Percentiles rank a stretch among this genome's conserved stretches.
Evolutionary conservation across 2,888 invertebrate species (phyloP).

Genomic region (Hedya salicella): DNA sequence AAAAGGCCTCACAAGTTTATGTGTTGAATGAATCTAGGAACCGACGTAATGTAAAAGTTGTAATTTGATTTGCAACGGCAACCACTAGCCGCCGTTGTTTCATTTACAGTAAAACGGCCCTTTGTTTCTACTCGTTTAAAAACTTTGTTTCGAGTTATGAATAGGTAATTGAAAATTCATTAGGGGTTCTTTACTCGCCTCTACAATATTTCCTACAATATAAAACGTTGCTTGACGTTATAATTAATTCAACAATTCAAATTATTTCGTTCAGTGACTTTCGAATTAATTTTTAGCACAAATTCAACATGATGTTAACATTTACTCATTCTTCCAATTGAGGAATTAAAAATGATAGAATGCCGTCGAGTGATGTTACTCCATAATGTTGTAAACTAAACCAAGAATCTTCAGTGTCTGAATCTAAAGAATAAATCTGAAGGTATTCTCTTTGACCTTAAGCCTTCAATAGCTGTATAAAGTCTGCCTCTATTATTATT

Average conservation of each 20-base stretch:
- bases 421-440: background rate
- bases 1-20: conserved; percentile 76
- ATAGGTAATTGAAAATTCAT: conserved; percentile 61
- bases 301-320: background rate
- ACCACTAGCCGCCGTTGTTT: conserved; percentile 67
- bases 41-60: conserved; percentile 73
- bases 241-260: conserved; percentile 19
- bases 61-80: conserved; percentile 73
- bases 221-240: conserved; percentile 23
- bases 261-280: background rate
- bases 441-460: background rate
- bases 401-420: too few relatives aligned
- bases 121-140: conserved; percentile 61
- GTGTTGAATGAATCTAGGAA: conserved; percentile 73
- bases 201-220: conserved; percentile 24
- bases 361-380: background rate
- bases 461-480: background rate
- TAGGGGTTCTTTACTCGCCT: conserved; percentile 47
- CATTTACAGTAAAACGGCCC: conserved; percentile 61
- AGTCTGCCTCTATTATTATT: conserved; percentile 7
- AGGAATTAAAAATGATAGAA: too few relatives aligned
- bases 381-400: too few relatives aligned
- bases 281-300: background rate
- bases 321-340: too few relatives aligned
- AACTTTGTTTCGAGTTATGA: conserved; percentile 62